Evolutionary conservation across 2,113 vertebrate genomes (phyloP).

Genomic region (Chrysemys picta): DNA sequence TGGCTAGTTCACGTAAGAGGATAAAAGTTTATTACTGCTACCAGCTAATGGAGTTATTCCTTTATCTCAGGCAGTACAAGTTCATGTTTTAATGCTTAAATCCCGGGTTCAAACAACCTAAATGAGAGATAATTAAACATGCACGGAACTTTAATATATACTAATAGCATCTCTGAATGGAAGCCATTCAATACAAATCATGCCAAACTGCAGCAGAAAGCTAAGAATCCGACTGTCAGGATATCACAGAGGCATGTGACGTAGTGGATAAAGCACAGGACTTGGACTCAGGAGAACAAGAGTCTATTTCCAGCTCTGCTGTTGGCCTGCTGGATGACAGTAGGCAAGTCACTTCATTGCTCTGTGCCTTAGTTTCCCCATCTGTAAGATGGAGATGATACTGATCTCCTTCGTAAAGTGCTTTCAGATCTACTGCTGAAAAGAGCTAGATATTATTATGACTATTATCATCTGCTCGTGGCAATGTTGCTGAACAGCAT

Average conservation of each 20-base stretch:
- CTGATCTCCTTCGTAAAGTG: too few relatives aligned
- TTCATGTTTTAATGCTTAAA: background rate
- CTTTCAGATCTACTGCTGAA: too few relatives aligned
- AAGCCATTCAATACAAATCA: background rate
- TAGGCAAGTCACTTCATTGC: background rate
- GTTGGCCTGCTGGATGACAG: background rate
- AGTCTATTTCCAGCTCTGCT: background rate
- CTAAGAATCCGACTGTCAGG: background rate
- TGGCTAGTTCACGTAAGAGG: background rate
- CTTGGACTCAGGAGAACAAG: background rate
- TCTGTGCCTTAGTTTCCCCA: background rate
- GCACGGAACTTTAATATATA: background rate
- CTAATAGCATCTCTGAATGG: background rate
- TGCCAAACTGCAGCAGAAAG: background rate
- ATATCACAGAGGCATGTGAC: background rate
- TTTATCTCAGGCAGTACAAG: background rate
- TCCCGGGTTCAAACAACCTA: background rate
- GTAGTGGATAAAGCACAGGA: background rate
- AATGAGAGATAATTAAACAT: background rate
- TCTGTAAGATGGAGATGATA: background rate
- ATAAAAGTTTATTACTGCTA: background rate
- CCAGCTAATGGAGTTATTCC: background rate
- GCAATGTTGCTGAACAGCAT: background rate
- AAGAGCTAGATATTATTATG: background rate
- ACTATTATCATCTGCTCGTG: background rate